These are phyloP conservation scores for Staurois parvus DNA, from an alignment of 2,797 vertebrate species.

Conservation along the genomic window DNA sequence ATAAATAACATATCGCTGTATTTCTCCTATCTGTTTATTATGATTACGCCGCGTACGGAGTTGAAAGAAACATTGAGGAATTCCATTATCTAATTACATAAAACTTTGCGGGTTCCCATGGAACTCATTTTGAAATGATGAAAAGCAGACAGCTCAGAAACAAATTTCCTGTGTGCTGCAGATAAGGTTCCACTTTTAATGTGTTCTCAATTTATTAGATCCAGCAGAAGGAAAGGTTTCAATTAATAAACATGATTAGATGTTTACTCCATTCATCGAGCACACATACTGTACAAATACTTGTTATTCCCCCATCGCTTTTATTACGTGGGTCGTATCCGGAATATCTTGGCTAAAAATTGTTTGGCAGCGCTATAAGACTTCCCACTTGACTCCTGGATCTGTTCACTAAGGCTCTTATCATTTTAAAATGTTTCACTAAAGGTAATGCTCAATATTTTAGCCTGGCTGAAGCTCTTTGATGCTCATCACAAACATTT, in stretches of 20 bases:
- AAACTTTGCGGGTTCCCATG: constrained; percentile 74
- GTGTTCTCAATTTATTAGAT: constrained; percentile 72
- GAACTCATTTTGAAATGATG: constrained; percentile 77
- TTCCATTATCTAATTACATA: constrained; percentile 78
- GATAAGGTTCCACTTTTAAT: constrained; percentile 72
- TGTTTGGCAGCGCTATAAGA: neutral
- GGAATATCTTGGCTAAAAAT: constrained; percentile 3
- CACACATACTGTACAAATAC: constrained; percentile 47
- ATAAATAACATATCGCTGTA: neutral
- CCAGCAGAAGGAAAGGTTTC: constrained; percentile 70
- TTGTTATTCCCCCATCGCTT: constrained; percentile 52
- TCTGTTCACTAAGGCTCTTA: neutral
- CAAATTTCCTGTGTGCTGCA: constrained; percentile 66
- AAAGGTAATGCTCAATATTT: no score
- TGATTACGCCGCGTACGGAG: constrained; percentile 59
- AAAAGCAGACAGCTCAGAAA: constrained; percentile 74
- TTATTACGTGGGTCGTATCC: constrained; percentile 30
- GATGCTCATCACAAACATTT: neutral
- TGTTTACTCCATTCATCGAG: constrained; percentile 57
- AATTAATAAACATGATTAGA: constrained; percentile 71
- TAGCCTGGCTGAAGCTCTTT: no score
- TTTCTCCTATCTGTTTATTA: constrained; percentile 55
- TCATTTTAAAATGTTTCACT: neutral
- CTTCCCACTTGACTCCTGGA: neutral
- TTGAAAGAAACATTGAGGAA: constrained; percentile 72